Conservation (phyloP, 2,113 vertebrate genomes). For the Heterochromis multidens region DNA sequence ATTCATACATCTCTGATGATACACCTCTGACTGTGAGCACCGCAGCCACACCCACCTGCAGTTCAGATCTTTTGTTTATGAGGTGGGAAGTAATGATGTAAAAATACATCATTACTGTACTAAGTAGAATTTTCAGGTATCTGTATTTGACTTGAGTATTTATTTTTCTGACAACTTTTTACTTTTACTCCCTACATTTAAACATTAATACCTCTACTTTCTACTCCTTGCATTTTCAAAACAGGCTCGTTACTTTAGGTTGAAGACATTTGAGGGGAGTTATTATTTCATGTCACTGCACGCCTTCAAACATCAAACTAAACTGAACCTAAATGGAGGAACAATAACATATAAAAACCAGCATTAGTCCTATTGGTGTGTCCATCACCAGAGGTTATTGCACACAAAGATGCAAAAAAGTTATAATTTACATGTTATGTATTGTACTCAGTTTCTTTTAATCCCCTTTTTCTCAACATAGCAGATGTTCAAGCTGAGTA, state of each 20-base stretch:
- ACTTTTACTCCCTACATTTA: background rate
- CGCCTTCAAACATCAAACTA: background rate
- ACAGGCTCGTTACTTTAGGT: background rate
- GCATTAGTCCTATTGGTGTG: background rate
- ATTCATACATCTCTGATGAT: background rate
- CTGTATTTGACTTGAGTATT: background rate
- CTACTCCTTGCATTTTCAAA: background rate
- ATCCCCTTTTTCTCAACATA: background rate
- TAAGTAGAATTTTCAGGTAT: background rate
- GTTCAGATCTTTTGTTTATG: background rate
- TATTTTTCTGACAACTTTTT: background rate
- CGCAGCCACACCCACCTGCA: background rate
- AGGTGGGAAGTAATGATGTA: background rate
- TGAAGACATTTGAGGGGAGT: background rate
- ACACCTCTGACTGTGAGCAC: background rate
- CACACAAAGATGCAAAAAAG: background rate
- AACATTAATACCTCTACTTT: background rate
- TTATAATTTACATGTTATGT: background rate
- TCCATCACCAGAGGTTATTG: background rate
- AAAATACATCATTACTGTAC: background rate
- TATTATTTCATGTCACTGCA: background rate
- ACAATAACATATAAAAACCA: background rate
- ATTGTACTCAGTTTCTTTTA: background rate
- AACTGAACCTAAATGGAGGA: background rate
- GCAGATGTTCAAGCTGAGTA: background rate